phyloP scores from a whole-genome alignment of 1,140 invertebrate genomes.

The Drosophila rufa region DNA sequence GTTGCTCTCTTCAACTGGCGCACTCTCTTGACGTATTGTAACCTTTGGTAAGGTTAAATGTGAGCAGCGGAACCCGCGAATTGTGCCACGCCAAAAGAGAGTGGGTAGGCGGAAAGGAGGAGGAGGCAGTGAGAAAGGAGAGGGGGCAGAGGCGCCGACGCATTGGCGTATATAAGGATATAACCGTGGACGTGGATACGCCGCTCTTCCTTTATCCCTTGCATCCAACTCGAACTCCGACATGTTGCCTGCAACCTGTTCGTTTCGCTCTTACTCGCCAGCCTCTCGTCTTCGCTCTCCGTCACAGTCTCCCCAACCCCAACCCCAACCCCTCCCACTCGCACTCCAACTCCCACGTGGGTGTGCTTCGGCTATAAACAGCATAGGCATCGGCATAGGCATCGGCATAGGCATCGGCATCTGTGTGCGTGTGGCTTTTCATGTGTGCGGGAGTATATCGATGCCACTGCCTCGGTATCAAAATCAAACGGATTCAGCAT shows the following conservation, averaged over 20 bases:
- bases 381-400: constrained; percentile 48
- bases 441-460: constrained; percentile 14
- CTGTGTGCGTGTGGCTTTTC: constrained; percentile 16
- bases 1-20: constrained; percentile 35
- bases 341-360: constrained; percentile 15
- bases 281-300: not conserved
- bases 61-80: constrained; percentile 62
- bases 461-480: constrained; percentile 27
- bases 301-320: not conserved
- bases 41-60: constrained; percentile 80
- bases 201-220: constrained; percentile 55
- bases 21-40: constrained; percentile 48
- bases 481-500: constrained; percentile 38
- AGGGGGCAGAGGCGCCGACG: constrained; percentile 61
- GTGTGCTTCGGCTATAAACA: constrained; percentile 56
- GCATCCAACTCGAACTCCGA: constrained; percentile 52
- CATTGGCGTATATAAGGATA: constrained; percentile 42
- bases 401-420: constrained; percentile 28
- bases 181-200: constrained; percentile 35
- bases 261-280: constrained; percentile 9
- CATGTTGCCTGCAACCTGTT: constrained; percentile 62
- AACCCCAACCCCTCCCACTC: not conserved
- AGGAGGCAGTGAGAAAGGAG: constrained; percentile 10
- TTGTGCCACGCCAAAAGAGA: constrained; percentile 61
- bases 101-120: constrained; percentile 15